Evolutionary conservation across 2,113 vertebrate genomes (phyloP).

Genomic region (Amphilophus citrinellus): DNA sequence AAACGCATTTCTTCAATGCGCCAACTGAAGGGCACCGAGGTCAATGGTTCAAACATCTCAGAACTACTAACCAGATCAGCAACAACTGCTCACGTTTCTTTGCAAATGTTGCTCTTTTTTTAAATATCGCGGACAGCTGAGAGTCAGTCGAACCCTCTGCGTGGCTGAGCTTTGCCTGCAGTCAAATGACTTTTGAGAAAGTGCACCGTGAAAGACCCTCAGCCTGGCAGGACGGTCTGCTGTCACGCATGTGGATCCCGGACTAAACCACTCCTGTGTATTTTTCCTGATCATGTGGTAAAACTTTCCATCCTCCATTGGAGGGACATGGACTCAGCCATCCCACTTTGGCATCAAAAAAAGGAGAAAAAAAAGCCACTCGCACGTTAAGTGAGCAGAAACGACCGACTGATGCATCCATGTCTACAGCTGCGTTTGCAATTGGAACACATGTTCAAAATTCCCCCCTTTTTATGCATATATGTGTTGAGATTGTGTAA

Average conservation of each 20-base stretch:
- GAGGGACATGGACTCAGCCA: conserved; percentile 48
- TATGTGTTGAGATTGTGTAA: not conserved
- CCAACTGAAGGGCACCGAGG: conserved; percentile 77
- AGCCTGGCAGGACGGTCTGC: conserved; percentile 33
- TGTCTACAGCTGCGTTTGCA: not conserved
- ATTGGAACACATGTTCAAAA: not conserved
- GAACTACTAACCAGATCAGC: not conserved
- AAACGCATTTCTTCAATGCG: conserved; percentile 35
- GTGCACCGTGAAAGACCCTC: conserved; percentile 24
- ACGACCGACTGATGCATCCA: not conserved
- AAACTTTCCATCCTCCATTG: conserved; percentile 72
- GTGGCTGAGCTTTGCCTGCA: not conserved
- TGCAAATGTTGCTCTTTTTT: not conserved
- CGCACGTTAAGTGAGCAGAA: conserved; percentile 11
- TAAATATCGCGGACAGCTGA: not conserved
- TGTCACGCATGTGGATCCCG: conserved; percentile 29
- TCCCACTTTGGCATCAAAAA: conserved; percentile 38
- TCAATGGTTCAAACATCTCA: conserved; percentile 57
- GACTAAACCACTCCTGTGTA: conserved; percentile 30
- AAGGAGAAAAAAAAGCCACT: not conserved
- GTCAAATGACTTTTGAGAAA: conserved; percentile 30
- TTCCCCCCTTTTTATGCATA: not conserved
- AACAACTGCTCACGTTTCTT: not conserved
- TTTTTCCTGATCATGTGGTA: conserved; percentile 62
- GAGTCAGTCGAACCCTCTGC: not conserved